These are phyloP conservation scores for Drosophila burlai DNA, from an alignment of 1,140 invertebrate genomes.

Conservation along the genomic window DNA sequence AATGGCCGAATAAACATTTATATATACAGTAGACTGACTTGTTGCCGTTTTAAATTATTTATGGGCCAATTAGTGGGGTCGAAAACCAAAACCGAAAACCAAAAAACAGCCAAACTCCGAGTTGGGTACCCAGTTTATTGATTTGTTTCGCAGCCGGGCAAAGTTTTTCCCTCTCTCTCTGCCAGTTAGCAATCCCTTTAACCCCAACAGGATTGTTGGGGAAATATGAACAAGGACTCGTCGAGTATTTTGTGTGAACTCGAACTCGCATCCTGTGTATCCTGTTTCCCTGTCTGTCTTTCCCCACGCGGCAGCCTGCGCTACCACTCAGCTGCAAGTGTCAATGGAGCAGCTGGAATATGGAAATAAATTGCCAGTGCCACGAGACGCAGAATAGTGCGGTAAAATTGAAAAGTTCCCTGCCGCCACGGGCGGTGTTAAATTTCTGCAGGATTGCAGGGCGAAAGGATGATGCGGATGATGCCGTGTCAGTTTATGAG, in stretches of 20 bases:
- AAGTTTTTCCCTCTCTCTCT: constrained; percentile 23
- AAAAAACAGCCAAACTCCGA: constrained; percentile 8
- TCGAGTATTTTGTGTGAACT: constrained; percentile 23
- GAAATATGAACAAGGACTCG: constrained; percentile 30
- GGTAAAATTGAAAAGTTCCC: constrained; percentile 28
- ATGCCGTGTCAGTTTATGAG: constrained; percentile 3
- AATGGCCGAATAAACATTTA: constrained; percentile 20
- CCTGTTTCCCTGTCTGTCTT: background rate
- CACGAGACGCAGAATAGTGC: constrained; percentile 18
- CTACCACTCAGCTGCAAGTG: constrained; percentile 41
- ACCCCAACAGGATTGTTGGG: constrained; percentile 17
- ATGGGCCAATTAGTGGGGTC: constrained; percentile 72
- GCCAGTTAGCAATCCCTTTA: constrained; percentile 21
- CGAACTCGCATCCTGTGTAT: constrained; percentile 23
- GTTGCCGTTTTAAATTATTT: constrained; percentile 71
- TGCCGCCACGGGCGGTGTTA: constrained; percentile 26
- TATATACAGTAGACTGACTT: constrained; percentile 46
- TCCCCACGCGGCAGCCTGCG: constrained; percentile 10
- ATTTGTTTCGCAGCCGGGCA: constrained; percentile 41
- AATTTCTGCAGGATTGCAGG: constrained; percentile 26
- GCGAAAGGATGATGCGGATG: constrained; percentile 16
- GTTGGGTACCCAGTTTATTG: constrained; percentile 37
- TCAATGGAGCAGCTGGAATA: constrained; percentile 63
- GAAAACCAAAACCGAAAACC: constrained; percentile 30
- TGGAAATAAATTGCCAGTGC: constrained; percentile 67